Evolutionary conservation across 2,113 vertebrate genomes (phyloP), one percentile per base, ranked within the genome.

Genomic region (Ochotona curzoniae): DNA sequence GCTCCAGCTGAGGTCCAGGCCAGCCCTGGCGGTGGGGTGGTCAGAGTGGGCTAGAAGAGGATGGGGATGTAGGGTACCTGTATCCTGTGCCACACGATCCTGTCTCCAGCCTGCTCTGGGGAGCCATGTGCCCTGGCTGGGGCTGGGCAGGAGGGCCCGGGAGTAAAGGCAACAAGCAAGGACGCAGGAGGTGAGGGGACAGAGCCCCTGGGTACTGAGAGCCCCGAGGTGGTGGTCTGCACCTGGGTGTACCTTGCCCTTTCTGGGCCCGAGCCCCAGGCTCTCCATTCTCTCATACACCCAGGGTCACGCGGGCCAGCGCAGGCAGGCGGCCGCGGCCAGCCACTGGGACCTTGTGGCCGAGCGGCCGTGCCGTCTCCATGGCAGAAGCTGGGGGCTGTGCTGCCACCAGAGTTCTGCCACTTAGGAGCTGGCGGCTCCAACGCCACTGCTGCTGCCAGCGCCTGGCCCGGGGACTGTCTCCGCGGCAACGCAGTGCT

Each of bases 401-500:
- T 97, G 97, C 96, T 10, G 92, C 95, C 94, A 95, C 95, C 92
- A 73, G 92, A 76, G 83, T 90, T 94, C 92, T 96, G 95, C 95
- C 97, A 96, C 96, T 97, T 97, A 97, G 96, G 90, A 97, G 81
- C 96, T 28, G 18, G 93, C 21, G 15, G 73, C 89, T 82, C 63
- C 35, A 78, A 67, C 1, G 32, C 73, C 10, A 1, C 89, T 81
- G 91, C 38, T 44, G 38, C 38, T 44, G 38, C 38, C 38, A 44
- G 38, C 38, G 38, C 82, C 85, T 73, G 88, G 94, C 79, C 95
- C 66, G 4, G 83, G 93, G 91, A 87, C 89, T 6, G 94, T 97
- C 94, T 96, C 97, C 96, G 64, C 89, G 96, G 96, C 96, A 97
- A 97, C 96, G 63, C 57, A 75, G 84, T 78, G 94, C 84, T 88